Evolutionary conservation across 2,113 vertebrate species (phyloP).

Genomic region (Choloepus hoffmanni): DNA sequence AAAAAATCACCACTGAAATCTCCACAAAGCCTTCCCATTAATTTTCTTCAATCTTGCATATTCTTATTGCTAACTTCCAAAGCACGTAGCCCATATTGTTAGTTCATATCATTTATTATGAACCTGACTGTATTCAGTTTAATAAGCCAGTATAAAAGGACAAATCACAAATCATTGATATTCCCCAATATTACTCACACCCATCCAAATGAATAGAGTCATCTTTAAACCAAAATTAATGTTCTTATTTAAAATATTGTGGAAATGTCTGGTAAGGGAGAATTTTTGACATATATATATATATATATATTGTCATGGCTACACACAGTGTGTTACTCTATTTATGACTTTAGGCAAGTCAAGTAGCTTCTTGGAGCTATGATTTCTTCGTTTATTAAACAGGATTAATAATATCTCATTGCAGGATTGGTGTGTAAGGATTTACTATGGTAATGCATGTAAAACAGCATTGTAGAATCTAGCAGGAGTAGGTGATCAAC

Average conservation of each 20-base stretch:
- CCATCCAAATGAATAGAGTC: constrained; percentile 22
- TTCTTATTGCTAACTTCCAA: constrained; percentile 49
- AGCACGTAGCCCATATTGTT: neutral
- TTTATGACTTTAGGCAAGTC: neutral
- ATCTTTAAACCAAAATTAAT: constrained; percentile 47
- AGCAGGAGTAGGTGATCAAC: neutral
- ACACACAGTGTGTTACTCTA: neutral
- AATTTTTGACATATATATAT: neutral
- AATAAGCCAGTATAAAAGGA: constrained; percentile 35
- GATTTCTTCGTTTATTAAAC: neutral
- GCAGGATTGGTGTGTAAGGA: neutral
- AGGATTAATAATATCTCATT: neutral
- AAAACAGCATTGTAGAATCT: neutral
- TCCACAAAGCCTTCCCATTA: neutral
- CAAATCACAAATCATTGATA: constrained; percentile 45
- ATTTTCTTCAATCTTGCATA: neutral
- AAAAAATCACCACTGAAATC: neutral
- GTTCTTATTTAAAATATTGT: neutral
- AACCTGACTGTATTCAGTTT: constrained; percentile 39
- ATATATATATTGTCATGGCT: neutral
- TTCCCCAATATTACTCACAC: constrained; percentile 21
- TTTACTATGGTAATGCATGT: neutral
- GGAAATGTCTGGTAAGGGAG: neutral
- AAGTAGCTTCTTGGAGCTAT: neutral
- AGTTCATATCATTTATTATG: constrained; percentile 30